Conservation (phyloP, 2,888 invertebrate genomes). For the Cremastobaeus sp. region DNA sequence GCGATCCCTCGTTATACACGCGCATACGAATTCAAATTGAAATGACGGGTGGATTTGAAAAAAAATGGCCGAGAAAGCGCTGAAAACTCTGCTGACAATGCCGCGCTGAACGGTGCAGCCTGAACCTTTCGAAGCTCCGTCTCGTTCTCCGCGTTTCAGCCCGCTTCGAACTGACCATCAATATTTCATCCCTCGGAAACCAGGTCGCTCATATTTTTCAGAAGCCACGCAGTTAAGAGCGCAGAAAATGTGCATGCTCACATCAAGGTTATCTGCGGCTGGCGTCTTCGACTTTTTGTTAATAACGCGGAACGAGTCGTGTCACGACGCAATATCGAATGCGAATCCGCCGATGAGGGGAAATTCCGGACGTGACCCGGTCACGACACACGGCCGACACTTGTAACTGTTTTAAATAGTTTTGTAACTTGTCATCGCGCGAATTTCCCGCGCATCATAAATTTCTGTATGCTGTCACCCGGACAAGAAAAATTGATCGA, state of each 20-base stretch:
- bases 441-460: slow-evolving; percentile 1
- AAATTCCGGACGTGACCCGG: no score
- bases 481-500: not conserved
- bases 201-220: slow-evolving; percentile 23
- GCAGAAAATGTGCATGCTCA: slow-evolving; percentile 35
- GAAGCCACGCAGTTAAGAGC: slow-evolving; percentile 20
- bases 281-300: slow-evolving; percentile 27
- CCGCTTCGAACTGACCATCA: slow-evolving; percentile 23
- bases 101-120: slow-evolving; percentile 25
- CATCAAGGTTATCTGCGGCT: slow-evolving; percentile 30
- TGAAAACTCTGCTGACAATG: slow-evolving; percentile 40
- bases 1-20: slow-evolving; percentile 42
- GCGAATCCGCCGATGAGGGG: no score
- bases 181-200: slow-evolving; percentile 27
- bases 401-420: slow-evolving; percentile 15
- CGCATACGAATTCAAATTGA: slow-evolving; percentile 39
- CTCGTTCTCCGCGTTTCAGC: no score
- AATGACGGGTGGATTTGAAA: slow-evolving; percentile 17
- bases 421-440: slow-evolving; percentile 14
- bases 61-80: slow-evolving; percentile 30
- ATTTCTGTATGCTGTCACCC: not conserved
- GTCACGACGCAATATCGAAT: not conserved
- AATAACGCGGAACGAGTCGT: slow-evolving; percentile 9
- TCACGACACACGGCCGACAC: not conserved
- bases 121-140: slow-evolving; percentile 26